Conservation (phyloP, 2,888 invertebrate genomes). For the Idaea straminata region DNA sequence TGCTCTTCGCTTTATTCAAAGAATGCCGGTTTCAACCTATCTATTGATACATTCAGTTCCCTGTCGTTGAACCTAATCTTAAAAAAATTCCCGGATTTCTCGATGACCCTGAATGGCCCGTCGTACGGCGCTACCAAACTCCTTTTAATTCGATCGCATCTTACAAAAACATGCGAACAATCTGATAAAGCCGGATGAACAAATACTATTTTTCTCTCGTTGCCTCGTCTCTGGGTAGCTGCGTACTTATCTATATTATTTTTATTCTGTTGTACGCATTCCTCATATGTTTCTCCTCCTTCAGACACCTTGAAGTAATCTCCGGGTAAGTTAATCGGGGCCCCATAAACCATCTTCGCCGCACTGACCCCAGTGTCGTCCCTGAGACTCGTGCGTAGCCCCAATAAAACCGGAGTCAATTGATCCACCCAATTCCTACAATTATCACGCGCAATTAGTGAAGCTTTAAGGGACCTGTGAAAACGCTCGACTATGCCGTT, state of each 20-base stretch:
- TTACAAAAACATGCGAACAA: slow-evolving; percentile 3
- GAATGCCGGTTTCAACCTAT: too few relatives aligned
- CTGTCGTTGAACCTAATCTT: too few relatives aligned
- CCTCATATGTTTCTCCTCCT: too few relatives aligned
- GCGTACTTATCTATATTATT: too few relatives aligned
- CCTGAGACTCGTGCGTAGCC: background rate
- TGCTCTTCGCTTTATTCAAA: too few relatives aligned
- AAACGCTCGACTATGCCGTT: background rate
- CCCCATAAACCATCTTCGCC: slow-evolving; percentile 2
- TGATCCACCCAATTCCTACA: slow-evolving; percentile 1
- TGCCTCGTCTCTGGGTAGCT: too few relatives aligned
- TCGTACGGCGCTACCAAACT: background rate
- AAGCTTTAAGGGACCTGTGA: background rate
- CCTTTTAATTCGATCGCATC: slow-evolving; percentile 6
- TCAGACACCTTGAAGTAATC: background rate
- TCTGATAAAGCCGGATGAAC: slow-evolving; percentile 1
- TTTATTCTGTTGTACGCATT: too few relatives aligned
- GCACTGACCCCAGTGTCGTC: slow-evolving; percentile 6
- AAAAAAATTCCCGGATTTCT: too few relatives aligned
- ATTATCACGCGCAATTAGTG: slow-evolving; percentile 5
- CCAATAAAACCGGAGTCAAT: slow-evolving; percentile 1
- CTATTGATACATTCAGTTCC: too few relatives aligned
- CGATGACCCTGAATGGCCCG: too few relatives aligned
- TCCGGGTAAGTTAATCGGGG: background rate
- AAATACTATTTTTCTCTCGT: background rate